Percentiles rank a stretch among this genome's conserved stretches.
Evolutionary conservation across 2,888 invertebrate species (phyloP).

Genomic region (Tetheella fluctuosa): DNA sequence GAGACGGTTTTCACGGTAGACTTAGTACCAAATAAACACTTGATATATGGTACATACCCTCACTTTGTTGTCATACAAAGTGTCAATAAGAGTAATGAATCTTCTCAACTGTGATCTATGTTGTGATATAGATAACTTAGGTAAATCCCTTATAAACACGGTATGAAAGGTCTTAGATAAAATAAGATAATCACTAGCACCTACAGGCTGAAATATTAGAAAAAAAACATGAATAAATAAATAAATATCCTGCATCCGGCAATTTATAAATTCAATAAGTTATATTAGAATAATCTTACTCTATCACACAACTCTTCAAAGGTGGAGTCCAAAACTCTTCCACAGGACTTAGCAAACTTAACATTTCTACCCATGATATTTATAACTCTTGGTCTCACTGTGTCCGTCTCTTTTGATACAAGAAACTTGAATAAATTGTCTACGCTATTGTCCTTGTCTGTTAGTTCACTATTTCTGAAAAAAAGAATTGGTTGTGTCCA

Average conservation of each 20-base stretch:
- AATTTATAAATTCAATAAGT: conserved; percentile 10
- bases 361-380: conserved; percentile 96
- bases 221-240: conserved; percentile 9
- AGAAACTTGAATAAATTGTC: conserved; percentile 95
- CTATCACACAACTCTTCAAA: conserved; percentile 96
- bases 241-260: background rate
- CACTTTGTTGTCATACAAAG: conserved; percentile 96
- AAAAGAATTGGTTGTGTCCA: conserved; percentile 9
- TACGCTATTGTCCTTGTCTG: conserved; percentile 85
- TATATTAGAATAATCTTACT: conserved; percentile 78
- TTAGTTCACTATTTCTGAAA: conserved; percentile 86
- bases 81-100: conserved; percentile 98
- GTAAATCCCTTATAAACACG: conserved; percentile 95
- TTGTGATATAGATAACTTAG: conserved; percentile 89
- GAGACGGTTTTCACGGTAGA: too few species aligned
- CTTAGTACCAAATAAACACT: background rate
- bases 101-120: conserved; percentile 94
- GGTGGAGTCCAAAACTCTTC: conserved; percentile 93
- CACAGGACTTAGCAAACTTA: conserved; percentile 94
- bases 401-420: conserved; percentile 94
- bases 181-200: conserved; percentile 97
- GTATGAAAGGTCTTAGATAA: conserved; percentile 97
- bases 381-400: conserved; percentile 92
- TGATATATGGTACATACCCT: conserved; percentile 71
- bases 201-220: conserved; percentile 88